Percentiles rank a stretch among this genome's conserved stretches.
Evolutionary conservation across 2,113 vertebrate genomes (phyloP).

Genomic region (Nansenia antarctica): DNA sequence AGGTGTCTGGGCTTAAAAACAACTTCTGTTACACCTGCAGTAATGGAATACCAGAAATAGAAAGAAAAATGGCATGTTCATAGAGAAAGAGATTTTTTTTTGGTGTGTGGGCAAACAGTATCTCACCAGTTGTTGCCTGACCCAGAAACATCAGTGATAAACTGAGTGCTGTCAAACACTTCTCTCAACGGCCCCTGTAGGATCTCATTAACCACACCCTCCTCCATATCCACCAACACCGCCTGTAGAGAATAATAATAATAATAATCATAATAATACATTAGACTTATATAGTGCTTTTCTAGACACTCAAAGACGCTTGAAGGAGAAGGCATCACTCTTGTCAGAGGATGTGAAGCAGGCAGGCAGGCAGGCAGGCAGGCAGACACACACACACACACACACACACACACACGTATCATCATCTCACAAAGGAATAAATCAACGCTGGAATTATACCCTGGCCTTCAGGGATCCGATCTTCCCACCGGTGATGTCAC

Average conservation of each 20-base stretch:
- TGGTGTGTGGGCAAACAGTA: neutral
- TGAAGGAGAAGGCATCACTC: constrained; percentile 35
- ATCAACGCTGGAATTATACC: constrained; percentile 72
- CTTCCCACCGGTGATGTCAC: constrained; percentile 75
- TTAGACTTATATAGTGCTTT: too few relatives aligned
- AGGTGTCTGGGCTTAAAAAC: too few relatives aligned
- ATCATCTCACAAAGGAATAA: neutral
- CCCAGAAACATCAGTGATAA: constrained; percentile 95
- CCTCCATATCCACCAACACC: constrained; percentile 97
- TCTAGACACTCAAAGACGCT: too few relatives aligned
- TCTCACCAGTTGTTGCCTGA: constrained; percentile 99
- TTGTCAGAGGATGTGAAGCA: neutral
- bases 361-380: neutral
- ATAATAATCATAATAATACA: too few relatives aligned
- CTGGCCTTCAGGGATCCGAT: constrained; percentile 92
- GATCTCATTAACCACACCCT: constrained; percentile 94
- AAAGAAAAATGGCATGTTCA: too few relatives aligned
- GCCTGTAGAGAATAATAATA: too few relatives aligned
- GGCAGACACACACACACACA: neutral
- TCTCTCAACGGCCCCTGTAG: constrained; percentile 91
- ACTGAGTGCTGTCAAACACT: constrained; percentile 91
- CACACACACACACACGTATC: neutral
- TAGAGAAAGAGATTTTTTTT: too few relatives aligned
- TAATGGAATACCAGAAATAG: too few relatives aligned
- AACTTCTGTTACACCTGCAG: too few relatives aligned